Conservation (phyloP, 2,113 vertebrate genomes). For the Indicator maculatus region DNA sequence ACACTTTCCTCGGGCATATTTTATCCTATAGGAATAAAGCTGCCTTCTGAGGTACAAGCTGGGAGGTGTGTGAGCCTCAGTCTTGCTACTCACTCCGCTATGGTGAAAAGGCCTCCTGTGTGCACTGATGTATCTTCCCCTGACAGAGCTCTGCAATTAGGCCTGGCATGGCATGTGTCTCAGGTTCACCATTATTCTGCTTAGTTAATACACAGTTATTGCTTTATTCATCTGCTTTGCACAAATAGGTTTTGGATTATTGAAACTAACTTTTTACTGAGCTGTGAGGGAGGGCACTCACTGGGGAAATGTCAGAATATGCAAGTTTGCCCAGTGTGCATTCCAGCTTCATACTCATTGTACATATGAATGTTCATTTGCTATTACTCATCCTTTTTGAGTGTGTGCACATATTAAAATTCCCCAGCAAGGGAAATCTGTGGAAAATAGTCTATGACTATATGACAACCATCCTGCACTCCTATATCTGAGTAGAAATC, state of each 20-base stretch:
- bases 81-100: background rate
- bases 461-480: background rate
- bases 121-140: background rate
- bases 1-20: background rate
- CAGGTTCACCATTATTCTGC: background rate
- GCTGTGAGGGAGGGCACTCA: background rate
- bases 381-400: background rate
- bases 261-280: background rate
- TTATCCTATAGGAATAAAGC: background rate
- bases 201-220: background rate
- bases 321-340: background rate
- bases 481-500: background rate
- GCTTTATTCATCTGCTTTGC: background rate
- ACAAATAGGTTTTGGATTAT: background rate
- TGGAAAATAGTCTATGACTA: background rate
- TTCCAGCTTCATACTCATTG: background rate
- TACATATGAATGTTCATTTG: background rate
- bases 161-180: background rate
- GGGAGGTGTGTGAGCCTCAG: background rate
- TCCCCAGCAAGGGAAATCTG: background rate
- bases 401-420: background rate
- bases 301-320: background rate
- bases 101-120: background rate
- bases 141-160: background rate
- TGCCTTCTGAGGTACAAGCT: background rate